A percentile compares a stretch with the other conserved stretches of the same genome.
These are phyloP conservation scores for Gonatopus flavifemur DNA, from an alignment of 1,140 invertebrate genomes.

Conservation along the genomic window DNA sequence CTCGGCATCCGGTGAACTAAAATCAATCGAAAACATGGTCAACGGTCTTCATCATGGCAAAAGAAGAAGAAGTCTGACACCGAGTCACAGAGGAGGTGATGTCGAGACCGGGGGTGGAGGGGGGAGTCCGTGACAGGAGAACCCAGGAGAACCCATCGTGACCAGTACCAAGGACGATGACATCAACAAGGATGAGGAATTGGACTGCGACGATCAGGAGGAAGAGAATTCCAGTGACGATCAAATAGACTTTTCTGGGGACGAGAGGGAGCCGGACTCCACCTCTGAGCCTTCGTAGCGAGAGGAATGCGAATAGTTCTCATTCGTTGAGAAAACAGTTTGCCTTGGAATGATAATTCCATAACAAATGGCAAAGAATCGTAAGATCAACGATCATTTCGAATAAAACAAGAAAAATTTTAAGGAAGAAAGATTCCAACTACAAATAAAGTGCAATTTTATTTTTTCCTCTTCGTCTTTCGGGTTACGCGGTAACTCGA, in stretches of 20 bases:
- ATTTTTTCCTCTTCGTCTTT: slow-evolving; percentile 12
- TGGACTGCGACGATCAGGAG: slow-evolving; percentile 22
- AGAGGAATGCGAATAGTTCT: slow-evolving; percentile 22
- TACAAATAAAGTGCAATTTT: slow-evolving; percentile 56
- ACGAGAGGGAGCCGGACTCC: slow-evolving; percentile 47
- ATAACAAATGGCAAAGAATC: neutral
- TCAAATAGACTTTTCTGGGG: slow-evolving; percentile 24
- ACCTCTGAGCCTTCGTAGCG: slow-evolving; percentile 56
- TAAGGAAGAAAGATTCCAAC: slow-evolving; percentile 11
- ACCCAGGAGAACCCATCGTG: slow-evolving; percentile 46
- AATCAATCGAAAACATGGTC: slow-evolving; percentile 96
- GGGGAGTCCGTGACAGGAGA: slow-evolving; percentile 58
- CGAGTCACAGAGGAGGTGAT: slow-evolving; percentile 42
- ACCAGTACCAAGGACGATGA: slow-evolving; percentile 46
- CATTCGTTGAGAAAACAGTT: too few species aligned
- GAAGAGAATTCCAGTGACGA: too few species aligned
- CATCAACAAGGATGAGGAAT: slow-evolving; percentile 28
- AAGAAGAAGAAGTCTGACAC: slow-evolving; percentile 39
- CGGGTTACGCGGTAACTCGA: too few species aligned
- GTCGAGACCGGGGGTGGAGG: slow-evolving; percentile 44
- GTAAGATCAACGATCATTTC: neutral
- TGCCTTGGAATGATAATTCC: neutral
- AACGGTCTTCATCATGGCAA: slow-evolving; percentile 88
- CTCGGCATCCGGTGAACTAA: slow-evolving; percentile 73
- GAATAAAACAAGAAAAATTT: neutral